These are phyloP conservation scores for Percopsis omiscomaycus DNA, from an alignment of 2,797 vertebrate species.

Conservation along the genomic window DNA sequence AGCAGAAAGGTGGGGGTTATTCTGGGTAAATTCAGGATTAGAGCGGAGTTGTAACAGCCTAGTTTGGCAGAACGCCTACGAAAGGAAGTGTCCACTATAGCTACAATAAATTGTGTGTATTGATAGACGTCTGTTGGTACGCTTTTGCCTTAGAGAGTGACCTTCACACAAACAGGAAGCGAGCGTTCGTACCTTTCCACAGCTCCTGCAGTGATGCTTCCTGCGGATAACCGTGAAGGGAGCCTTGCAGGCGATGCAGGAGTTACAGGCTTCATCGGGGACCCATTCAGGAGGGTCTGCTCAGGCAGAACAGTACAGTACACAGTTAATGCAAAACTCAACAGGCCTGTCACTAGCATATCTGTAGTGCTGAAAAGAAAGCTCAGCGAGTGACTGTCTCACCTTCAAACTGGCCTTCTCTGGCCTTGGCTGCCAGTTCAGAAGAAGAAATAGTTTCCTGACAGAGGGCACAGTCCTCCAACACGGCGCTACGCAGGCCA, in stretches of 20 bases:
- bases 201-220: conserved; percentile 98
- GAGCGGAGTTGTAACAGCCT: no score
- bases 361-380: conserved; percentile 4
- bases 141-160: neutral
- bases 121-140: no score
- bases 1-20: no score
- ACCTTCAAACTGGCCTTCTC: conserved; percentile 95
- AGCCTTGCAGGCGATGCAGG: conserved; percentile 93
- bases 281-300: conserved; percentile 98
- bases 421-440: conserved; percentile 90
- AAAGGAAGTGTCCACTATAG: no score
- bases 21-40: no score
- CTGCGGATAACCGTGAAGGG: conserved; percentile 97
- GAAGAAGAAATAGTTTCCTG: conserved; percentile 93
- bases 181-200: conserved; percentile 87
- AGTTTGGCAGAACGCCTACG: no score
- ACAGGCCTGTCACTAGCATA: conserved; percentile 12
- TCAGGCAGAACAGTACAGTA: conserved; percentile 23
- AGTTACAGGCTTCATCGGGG: conserved; percentile 92
- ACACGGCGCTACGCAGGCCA: conserved; percentile 82
- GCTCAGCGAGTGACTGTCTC: conserved; percentile 28
- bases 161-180: neutral
- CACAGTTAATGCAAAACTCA: conserved; percentile 33
- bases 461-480: conserved; percentile 95
- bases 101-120: no score